Evolutionary conservation across 2,113 vertebrate genomes (phyloP).

Genomic region (Sylvilagus bachmani): DNA sequence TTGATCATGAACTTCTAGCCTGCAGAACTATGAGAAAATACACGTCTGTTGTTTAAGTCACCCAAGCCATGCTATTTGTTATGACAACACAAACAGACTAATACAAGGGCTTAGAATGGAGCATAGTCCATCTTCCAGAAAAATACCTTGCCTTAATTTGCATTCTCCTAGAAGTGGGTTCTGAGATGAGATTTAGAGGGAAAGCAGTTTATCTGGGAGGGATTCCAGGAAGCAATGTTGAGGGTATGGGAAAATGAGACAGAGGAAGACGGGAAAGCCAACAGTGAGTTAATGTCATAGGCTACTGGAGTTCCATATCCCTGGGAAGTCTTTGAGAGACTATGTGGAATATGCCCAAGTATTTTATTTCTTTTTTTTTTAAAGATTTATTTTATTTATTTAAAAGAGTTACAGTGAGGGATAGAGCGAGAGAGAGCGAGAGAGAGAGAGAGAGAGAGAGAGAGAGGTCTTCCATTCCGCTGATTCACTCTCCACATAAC

Average conservation of each 20-base stretch:
- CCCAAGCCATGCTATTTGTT: neutral
- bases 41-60: neutral
- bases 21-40: neutral
- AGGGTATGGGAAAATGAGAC: neutral
- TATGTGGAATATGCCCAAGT: neutral
- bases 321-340: neutral
- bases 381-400: too few relatives aligned
- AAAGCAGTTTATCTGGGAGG: neutral
- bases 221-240: neutral
- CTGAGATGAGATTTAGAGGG: neutral
- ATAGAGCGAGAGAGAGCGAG: too few relatives aligned
- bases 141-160: neutral
- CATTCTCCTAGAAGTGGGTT: constrained; percentile 8
- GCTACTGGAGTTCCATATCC: neutral
- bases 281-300: neutral
- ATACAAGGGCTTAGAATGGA: neutral
- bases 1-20: neutral
- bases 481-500: too few relatives aligned
- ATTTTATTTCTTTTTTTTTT: neutral
- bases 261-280: neutral
- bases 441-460: too few relatives aligned
- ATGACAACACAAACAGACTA: neutral
- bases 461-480: too few relatives aligned
- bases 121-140: neutral
- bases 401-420: too few relatives aligned